These are phyloP conservation scores for Zaprionus lachaisei DNA, from an alignment of 1,140 invertebrate genomes.

Conservation along the genomic window DNA sequence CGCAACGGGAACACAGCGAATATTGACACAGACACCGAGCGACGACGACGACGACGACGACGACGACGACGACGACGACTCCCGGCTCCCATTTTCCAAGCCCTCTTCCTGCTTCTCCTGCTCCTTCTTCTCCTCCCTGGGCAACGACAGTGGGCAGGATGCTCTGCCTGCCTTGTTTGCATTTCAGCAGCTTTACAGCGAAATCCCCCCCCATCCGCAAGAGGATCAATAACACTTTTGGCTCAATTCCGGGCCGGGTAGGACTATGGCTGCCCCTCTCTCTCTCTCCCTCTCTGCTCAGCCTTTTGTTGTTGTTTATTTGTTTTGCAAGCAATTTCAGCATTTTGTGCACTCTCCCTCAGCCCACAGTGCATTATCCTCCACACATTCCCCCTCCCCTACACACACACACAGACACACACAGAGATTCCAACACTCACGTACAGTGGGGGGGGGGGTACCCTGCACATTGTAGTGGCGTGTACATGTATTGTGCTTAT, in stretches of 20 bases:
- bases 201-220: constrained; percentile 3
- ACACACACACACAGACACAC: constrained; percentile 9
- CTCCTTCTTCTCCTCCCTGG: too few species aligned
- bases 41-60: constrained; percentile 26
- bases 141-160: not conserved
- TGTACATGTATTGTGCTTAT: constrained; percentile 56
- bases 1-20: constrained; percentile 57
- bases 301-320: constrained; percentile 74
- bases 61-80: constrained; percentile 26
- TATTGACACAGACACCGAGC: constrained; percentile 43
- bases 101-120: not conserved
- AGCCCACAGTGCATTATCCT: constrained; percentile 30
- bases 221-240: constrained; percentile 83
- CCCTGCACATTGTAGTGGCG: constrained; percentile 39
- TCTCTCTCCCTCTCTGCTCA: not conserved
- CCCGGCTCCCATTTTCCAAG: constrained; percentile 28
- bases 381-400: not conserved
- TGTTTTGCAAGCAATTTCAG: constrained; percentile 81
- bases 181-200: constrained; percentile 47
- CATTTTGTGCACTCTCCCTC: constrained; percentile 32
- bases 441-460: not conserved
- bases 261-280: constrained; percentile 20
- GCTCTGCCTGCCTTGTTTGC: constrained; percentile 66
- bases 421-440: constrained; percentile 19
- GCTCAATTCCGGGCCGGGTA: constrained; percentile 64